Conservation (phyloP, 1,140 invertebrate genomes). For the Cotesia chilonis region DNA sequence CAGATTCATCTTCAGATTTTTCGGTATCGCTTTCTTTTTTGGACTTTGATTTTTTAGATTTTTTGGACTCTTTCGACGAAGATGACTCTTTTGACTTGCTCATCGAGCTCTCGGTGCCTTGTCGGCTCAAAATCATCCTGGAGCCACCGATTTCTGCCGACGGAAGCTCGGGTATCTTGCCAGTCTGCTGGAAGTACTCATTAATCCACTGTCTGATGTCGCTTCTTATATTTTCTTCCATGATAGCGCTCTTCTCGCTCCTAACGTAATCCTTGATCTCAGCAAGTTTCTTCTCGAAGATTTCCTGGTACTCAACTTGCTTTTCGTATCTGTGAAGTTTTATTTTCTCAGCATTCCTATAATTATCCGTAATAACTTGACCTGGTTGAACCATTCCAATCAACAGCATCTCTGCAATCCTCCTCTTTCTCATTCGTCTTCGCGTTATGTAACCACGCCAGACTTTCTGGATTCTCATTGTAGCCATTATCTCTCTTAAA, state of each 20-base stretch:
- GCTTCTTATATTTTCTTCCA: slow-evolving; percentile 83
- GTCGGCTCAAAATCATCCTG: slow-evolving; percentile 79
- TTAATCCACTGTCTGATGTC: slow-evolving; percentile 88
- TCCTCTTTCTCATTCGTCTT: slow-evolving; percentile 73
- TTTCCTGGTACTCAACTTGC: slow-evolving; percentile 69
- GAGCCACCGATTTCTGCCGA: slow-evolving; percentile 90
- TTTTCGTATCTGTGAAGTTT: slow-evolving; percentile 69
- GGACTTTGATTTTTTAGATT: slow-evolving; percentile 70
- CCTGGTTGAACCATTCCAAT: slow-evolving; percentile 72
- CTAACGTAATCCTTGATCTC: slow-evolving; percentile 71
- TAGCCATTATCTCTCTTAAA: slow-evolving; percentile 69
- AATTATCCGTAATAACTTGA: slow-evolving; percentile 51
- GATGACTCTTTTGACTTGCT: slow-evolving; percentile 76
- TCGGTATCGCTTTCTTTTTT: slow-evolving; percentile 67
- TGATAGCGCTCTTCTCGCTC: slow-evolving; percentile 71
- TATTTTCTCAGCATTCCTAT: slow-evolving; percentile 62
- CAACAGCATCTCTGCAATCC: slow-evolving; percentile 84
- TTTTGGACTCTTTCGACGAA: slow-evolving; percentile 81
- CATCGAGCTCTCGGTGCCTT: slow-evolving; percentile 77
- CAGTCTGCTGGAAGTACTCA: slow-evolving; percentile 79
- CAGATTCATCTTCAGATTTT: slow-evolving; percentile 69
- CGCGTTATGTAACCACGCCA: slow-evolving; percentile 83
- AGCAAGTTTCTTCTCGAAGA: slow-evolving; percentile 71
- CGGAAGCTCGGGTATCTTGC: slow-evolving; percentile 90
- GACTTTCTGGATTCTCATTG: slow-evolving; percentile 81